A percentile compares a stretch with the other conserved stretches of the same genome.
Evolutionary conservation across 2,797 vertebrate genomes (phyloP).

Genomic region (Mormyrops boulengeri): DNA sequence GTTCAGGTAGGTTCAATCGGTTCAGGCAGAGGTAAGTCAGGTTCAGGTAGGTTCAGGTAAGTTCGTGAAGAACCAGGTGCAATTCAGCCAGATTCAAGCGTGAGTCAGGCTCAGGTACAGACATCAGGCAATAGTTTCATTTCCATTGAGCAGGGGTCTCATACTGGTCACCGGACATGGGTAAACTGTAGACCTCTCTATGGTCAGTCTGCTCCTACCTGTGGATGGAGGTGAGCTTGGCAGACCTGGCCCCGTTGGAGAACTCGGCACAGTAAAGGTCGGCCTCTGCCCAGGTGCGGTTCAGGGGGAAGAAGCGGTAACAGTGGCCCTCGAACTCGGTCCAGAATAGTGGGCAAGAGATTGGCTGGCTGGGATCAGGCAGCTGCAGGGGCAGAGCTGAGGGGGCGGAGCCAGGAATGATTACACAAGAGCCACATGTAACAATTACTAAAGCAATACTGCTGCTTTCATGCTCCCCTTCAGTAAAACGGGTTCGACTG

Average conservation of each 20-base stretch:
- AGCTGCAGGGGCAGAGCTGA: conserved; percentile 56
- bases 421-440: not conserved
- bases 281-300: conserved; percentile 68
- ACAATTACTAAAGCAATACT: not conserved
- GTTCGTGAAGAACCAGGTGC: not conserved
- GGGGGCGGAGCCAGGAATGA: conserved; percentile 19
- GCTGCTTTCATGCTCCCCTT: not conserved
- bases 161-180: not conserved
- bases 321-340: conserved; percentile 67
- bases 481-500: not conserved
- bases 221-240: conserved; percentile 71
- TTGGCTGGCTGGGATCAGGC: conserved; percentile 49
- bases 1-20: not conserved
- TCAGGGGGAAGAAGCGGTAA: conserved; percentile 70
- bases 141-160: not conserved
- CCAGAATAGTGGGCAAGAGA: conserved; percentile 71
- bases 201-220: conserved; percentile 46
- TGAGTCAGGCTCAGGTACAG: not conserved
- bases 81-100: not conserved
- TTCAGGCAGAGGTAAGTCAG: too few species aligned
- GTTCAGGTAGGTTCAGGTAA: not conserved
- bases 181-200: not conserved
- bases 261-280: conserved; percentile 69
- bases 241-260: conserved; percentile 64
- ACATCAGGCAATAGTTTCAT: not conserved